phyloP scores from a whole-genome alignment of 2,113 vertebrate genomes.

The Peromyscus polionotus region DNA sequence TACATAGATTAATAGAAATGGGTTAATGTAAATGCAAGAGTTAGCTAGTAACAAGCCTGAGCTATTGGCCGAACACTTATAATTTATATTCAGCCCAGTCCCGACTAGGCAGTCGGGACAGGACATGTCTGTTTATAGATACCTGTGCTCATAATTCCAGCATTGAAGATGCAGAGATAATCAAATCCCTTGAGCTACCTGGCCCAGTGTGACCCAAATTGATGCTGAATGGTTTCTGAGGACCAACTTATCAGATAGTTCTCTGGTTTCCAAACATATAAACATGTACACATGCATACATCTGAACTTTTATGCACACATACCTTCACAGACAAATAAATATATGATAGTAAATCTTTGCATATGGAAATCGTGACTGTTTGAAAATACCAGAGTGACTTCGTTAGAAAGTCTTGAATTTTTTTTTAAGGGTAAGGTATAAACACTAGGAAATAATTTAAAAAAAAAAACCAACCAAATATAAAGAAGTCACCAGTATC shows the following conservation, averaged over 20 bases:
- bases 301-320: no score
- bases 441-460: neutral
- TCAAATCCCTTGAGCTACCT: neutral
- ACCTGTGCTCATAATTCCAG: neutral
- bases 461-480: neutral
- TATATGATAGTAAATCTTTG: neutral
- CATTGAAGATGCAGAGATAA: neutral
- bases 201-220: neutral
- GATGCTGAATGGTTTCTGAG: neutral
- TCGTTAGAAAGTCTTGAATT: neutral
- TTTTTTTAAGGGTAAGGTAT: neutral
- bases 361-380: neutral
- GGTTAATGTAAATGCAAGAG: no score
- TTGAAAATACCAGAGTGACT: neutral
- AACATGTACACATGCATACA: neutral
- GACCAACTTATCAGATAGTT: neutral
- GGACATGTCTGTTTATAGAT: no score
- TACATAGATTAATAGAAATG: no score
- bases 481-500: slow-evolving; percentile 16
- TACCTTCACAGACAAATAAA: neutral
- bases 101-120: no score
- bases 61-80: no score
- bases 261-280: neutral
- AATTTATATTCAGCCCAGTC: no score
- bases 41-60: no score